Conservation (phyloP, 2,113 vertebrate species). For the rabbit (Oryctolagus cuniculus) region mOryCun1.1 NC_091449.1:43591501-43592000, state of each 20-base stretch:
- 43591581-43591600: conserved; percentile 48
- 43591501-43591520: not conserved
- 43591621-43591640: conserved; percentile 60
- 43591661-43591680: conserved; percentile 64
- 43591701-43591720: not conserved
- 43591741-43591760: not conserved
- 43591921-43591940: conserved; percentile 77
- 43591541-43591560: conserved; percentile 15
- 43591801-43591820: conserved; percentile 29
- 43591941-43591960: conserved; percentile 80
- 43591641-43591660: conserved; percentile 72
- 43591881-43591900: conserved; percentile 70
- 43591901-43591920: conserved; percentile 78
- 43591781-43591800: conserved; percentile 62
- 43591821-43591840: conserved; percentile 29
- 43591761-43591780: not conserved
- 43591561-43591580: conserved; percentile 56
- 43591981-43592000: conserved; percentile 85
- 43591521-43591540: not conserved
- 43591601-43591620: conserved; percentile 66
- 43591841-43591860: conserved; percentile 64
- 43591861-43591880: conserved; percentile 54
- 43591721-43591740: not conserved
- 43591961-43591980: conserved; percentile 80
- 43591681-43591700: conserved; percentile 71